Conservation (phyloP, 2,113 vertebrate genomes). For the Bothrops jararaca region DNA sequence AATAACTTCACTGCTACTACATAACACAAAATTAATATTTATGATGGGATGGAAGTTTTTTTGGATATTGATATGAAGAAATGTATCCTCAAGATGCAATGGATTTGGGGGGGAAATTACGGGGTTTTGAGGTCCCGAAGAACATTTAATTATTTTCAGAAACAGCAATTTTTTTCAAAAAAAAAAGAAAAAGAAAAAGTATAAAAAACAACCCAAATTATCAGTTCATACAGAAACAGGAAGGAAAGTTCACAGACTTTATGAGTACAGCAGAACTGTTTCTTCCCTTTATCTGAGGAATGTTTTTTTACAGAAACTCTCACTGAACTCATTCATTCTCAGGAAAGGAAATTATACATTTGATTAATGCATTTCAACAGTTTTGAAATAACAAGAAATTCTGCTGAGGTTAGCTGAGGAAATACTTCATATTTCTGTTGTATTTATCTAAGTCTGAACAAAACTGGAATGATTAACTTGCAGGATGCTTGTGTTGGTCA, state of each 20-base stretch:
- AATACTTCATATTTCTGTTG: neutral
- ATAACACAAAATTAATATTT: neutral
- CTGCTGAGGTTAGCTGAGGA: neutral
- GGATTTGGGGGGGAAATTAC: neutral
- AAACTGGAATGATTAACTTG: neutral
- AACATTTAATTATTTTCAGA: neutral
- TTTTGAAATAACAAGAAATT: neutral
- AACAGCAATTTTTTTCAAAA: neutral
- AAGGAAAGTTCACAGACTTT: constrained; percentile 35
- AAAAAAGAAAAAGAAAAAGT: neutral
- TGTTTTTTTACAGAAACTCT: constrained; percentile 48
- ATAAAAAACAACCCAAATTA: neutral
- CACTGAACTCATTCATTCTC: constrained; percentile 42
- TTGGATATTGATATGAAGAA: neutral
- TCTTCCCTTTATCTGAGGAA: constrained; percentile 13
- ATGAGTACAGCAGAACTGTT: constrained; percentile 25
- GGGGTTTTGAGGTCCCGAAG: neutral
- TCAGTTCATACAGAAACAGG: constrained; percentile 10
- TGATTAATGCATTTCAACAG: neutral
- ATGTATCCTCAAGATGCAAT: neutral
- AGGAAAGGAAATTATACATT: constrained; percentile 46
- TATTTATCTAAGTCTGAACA: neutral
- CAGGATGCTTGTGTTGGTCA: neutral
- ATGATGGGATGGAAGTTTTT: neutral
- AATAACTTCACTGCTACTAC: neutral